Percentiles rank a stretch among this genome's conserved stretches.
Evolutionary conservation across 2,888 invertebrate species (phyloP).

Genomic region (Ischnura elegans): DNA sequence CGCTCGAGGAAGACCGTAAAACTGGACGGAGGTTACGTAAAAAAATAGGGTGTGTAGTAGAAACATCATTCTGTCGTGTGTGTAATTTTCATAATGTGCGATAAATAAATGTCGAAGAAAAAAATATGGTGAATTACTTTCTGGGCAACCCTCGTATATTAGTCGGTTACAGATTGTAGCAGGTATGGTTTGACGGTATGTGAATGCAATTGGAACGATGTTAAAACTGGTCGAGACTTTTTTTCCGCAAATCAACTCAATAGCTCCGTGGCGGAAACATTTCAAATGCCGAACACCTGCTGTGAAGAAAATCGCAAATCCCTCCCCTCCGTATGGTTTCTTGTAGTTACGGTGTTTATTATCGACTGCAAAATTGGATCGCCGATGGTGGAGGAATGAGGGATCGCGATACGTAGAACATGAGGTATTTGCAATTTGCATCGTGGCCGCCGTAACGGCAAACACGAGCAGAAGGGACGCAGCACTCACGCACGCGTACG

Average conservation of each 20-base stretch:
- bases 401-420: not conserved
- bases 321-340: not conserved
- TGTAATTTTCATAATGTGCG: no score
- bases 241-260: not conserved
- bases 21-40: no score
- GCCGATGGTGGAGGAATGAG: not conserved
- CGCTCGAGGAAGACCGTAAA: no score
- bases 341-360: not conserved
- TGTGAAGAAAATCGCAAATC: not conserved
- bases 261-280: not conserved
- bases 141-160: no score
- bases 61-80: no score
- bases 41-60: no score
- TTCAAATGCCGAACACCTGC: not conserved
- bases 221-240: not conserved
- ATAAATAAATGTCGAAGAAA: no score
- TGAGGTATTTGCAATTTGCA: not conserved
- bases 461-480: not conserved
- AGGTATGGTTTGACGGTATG: not conserved
- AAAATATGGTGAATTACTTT: no score
- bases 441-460: not conserved
- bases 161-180: no score
- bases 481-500: not conserved
- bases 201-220: not conserved
- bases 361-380: not conserved